Evolutionary conservation across 2,888 invertebrate species (phyloP).

Genomic region (Fabriciana adippe): DNA sequence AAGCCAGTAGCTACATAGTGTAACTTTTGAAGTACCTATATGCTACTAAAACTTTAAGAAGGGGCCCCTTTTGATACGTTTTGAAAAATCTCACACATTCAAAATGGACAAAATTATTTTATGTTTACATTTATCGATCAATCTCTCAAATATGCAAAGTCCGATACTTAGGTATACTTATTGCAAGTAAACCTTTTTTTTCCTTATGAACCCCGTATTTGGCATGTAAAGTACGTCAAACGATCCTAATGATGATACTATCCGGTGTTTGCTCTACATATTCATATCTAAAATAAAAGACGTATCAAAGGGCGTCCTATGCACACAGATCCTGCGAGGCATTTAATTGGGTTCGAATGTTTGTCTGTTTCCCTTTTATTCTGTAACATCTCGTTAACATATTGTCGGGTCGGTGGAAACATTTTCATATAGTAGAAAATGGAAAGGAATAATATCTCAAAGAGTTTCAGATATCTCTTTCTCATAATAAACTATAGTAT

Average conservation of each 20-base stretch:
- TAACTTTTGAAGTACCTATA: too few species aligned
- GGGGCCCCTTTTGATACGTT: too few species aligned
- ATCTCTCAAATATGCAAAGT: too few species aligned
- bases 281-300: slow-evolving; percentile 31
- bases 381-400: slow-evolving; percentile 29
- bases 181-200: too few species aligned
- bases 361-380: slow-evolving; percentile 55
- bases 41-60: too few species aligned
- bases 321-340: slow-evolving; percentile 60
- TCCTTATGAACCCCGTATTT: neutral
- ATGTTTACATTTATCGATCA: too few species aligned
- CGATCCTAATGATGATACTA: neutral
- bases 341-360: slow-evolving; percentile 72
- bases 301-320: slow-evolving; percentile 60
- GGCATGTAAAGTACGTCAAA: neutral
- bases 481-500: too few species aligned
- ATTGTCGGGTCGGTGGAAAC: slow-evolving; percentile 6
- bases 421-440: neutral
- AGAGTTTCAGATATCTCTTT: neutral
- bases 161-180: too few species aligned
- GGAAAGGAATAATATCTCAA: neutral
- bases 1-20: too few species aligned
- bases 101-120: too few species aligned
- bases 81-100: too few species aligned
- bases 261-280: neutral